Percentiles rank a stretch among this genome's conserved stretches.
These are phyloP conservation scores for Eulemur coronatus DNA, from an alignment of 2,797 vertebrate species.

Conservation along the genomic window DNA sequence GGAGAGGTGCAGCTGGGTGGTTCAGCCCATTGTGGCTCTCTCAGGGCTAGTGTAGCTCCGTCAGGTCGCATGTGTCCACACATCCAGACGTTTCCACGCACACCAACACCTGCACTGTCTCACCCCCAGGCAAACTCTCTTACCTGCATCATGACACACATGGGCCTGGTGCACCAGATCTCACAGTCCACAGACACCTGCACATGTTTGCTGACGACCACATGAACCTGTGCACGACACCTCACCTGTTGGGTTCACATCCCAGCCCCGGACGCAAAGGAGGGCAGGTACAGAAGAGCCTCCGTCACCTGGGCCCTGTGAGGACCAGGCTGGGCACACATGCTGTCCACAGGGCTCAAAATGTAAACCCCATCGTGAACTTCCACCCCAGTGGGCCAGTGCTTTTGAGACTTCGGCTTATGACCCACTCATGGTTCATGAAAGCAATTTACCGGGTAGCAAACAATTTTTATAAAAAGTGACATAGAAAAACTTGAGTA, in stretches of 20 bases:
- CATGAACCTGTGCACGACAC: too few relatives aligned
- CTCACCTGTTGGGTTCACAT: not conserved
- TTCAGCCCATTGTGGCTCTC: not conserved
- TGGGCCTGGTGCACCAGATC: not conserved
- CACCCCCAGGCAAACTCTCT: not conserved
- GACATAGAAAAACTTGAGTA: not conserved
- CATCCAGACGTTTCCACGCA: accelerated
- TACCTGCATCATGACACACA: accelerated
- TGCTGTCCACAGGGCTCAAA: accelerated
- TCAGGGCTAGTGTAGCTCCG: not conserved
- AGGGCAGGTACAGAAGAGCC: not conserved
- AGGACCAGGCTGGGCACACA: not conserved
- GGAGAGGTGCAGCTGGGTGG: not conserved
- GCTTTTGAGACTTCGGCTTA: not conserved
- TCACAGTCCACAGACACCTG: too few relatives aligned
- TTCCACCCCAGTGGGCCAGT: not conserved
- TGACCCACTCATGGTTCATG: not conserved
- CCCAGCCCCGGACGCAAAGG: not conserved
- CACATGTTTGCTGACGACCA: not conserved
- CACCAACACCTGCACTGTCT: not conserved
- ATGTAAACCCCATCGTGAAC: not conserved
- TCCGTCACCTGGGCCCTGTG: not conserved
- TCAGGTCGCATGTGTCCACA: not conserved
- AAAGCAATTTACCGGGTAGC: not conserved
- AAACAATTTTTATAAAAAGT: not conserved